Evolutionary conservation across 2,888 invertebrate genomes (phyloP).

Genomic region (Drosophila quinaria): DNA sequence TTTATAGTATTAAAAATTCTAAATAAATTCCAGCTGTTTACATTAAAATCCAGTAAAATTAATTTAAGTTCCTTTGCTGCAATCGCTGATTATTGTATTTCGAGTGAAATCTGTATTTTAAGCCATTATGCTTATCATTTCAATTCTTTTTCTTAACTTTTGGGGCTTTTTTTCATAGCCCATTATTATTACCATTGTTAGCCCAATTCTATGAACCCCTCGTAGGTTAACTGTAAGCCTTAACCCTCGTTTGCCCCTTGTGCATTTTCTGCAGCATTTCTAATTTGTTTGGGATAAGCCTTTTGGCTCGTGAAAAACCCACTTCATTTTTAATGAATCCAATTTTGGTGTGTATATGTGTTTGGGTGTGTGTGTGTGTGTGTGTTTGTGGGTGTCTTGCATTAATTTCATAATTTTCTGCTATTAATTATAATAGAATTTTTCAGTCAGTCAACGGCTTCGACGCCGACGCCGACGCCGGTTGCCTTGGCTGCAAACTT

Average conservation of each 20-base stretch:
- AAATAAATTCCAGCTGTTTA: not conserved
- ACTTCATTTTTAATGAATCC: constrained; percentile 82
- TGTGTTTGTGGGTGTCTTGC: constrained; percentile 62
- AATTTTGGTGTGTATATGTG: constrained; percentile 51
- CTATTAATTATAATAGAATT: constrained; percentile 81
- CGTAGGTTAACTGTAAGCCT: constrained; percentile 6
- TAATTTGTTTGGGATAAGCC: constrained; percentile 73
- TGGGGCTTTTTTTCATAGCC: constrained; percentile 15
- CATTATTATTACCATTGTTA: constrained; percentile 52
- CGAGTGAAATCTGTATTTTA: constrained; percentile 32
- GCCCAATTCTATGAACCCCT: constrained; percentile 3
- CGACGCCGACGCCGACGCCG: constrained; percentile 33
- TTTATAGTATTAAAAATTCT: not conserved
- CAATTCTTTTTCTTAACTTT: constrained; percentile 4
- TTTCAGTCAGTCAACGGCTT: constrained; percentile 76
- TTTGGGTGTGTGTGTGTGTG: constrained; percentile 18
- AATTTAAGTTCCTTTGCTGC: constrained; percentile 19
- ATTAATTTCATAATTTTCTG: constrained; percentile 80
- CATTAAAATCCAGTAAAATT: not conserved
- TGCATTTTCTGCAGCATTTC: constrained; percentile 44
- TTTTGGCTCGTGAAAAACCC: constrained; percentile 52
- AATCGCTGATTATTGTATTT: constrained; percentile 22
- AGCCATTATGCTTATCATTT: constrained; percentile 40
- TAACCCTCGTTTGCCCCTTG: constrained; percentile 18
- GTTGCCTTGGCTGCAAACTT: constrained; percentile 68